A percentile compares a stretch with the other conserved stretches of the same genome.
Conservation (phyloP, 1,140 invertebrate species). For the Drosophila paulistorum region DNA sequence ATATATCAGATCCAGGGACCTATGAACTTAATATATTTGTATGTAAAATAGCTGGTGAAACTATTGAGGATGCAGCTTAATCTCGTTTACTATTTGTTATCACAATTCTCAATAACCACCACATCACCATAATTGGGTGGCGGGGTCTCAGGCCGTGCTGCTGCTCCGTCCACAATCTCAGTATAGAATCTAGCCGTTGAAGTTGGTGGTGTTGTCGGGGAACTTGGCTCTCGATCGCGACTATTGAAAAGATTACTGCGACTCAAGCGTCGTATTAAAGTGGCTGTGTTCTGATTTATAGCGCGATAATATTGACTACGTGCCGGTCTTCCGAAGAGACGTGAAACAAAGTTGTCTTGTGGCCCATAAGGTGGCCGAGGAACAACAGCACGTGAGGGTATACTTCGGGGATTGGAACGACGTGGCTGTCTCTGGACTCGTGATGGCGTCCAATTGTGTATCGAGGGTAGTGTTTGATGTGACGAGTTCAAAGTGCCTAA, state of each 20-base stretch:
- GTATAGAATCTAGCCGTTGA: constrained; percentile 57
- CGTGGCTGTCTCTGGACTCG: constrained; percentile 45
- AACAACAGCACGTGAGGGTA: constrained; percentile 47
- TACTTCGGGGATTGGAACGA: constrained; percentile 52
- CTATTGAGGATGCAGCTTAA: background rate
- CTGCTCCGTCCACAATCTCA: constrained; percentile 30
- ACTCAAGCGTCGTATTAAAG: constrained; percentile 73
- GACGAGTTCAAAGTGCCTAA: constrained; percentile 46
- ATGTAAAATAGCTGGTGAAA: background rate
- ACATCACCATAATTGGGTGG: constrained; percentile 74
- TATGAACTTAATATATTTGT: too few relatives aligned
- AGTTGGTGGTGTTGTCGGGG: constrained; percentile 35
- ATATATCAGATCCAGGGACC: too few relatives aligned
- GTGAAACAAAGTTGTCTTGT: constrained; percentile 68
- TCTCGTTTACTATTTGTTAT: constrained; percentile 57
- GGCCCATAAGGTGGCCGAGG: constrained; percentile 57
- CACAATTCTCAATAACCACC: constrained; percentile 75
- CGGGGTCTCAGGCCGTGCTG: constrained; percentile 68
- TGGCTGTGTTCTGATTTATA: constrained; percentile 78
- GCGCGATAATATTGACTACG: constrained; percentile 75
- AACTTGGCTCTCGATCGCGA: constrained; percentile 57
- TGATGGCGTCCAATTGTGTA: constrained; percentile 47
- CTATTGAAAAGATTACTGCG: constrained; percentile 75
- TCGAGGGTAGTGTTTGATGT: constrained; percentile 48
- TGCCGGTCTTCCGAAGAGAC: constrained; percentile 74